These are phyloP conservation scores for Platalea minor DNA, from an alignment of 2,797 vertebrate species.

Conservation along the genomic window DNA sequence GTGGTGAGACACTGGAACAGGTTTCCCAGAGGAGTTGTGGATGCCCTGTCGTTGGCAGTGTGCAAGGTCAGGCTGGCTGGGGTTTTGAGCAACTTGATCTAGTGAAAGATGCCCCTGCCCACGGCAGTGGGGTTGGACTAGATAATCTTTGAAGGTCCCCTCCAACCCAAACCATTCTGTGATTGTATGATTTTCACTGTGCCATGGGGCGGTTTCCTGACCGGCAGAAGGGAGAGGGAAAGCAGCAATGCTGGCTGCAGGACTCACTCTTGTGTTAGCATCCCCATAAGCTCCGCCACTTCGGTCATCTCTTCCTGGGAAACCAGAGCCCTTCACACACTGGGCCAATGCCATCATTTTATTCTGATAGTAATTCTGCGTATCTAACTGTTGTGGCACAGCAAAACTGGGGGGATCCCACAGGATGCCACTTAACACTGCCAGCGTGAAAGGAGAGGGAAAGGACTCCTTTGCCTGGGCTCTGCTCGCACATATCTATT, in stretches of 20 bases:
- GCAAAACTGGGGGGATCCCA: not conserved
- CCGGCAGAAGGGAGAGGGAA: not conserved
- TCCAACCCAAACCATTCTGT: not conserved
- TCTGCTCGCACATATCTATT: not conserved
- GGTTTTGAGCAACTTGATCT: not conserved
- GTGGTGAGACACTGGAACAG: not conserved
- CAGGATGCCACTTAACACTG: not conserved
- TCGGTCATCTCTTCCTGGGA: not conserved
- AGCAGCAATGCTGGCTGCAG: not conserved
- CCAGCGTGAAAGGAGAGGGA: not conserved
- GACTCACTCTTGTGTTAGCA: not conserved
- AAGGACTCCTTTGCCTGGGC: not conserved
- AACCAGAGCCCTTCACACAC: not conserved
- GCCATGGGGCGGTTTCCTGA: rapidly evolving
- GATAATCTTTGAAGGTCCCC: not conserved
- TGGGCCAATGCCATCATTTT: not conserved
- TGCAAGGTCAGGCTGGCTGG: not conserved
- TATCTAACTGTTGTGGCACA: not conserved
- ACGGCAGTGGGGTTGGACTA: not conserved
- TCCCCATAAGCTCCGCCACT: not conserved
- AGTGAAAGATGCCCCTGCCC: not conserved
- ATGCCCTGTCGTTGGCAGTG: not conserved
- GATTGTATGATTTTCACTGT: not conserved
- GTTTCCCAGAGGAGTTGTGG: not conserved
- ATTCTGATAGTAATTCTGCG: not conserved